A percentile compares a stretch with the other conserved stretches of the same genome.
These are phyloP conservation scores for Caligus rogercresseyi DNA, from an alignment of 1,140 invertebrate genomes.

Conservation along the genomic window DNA sequence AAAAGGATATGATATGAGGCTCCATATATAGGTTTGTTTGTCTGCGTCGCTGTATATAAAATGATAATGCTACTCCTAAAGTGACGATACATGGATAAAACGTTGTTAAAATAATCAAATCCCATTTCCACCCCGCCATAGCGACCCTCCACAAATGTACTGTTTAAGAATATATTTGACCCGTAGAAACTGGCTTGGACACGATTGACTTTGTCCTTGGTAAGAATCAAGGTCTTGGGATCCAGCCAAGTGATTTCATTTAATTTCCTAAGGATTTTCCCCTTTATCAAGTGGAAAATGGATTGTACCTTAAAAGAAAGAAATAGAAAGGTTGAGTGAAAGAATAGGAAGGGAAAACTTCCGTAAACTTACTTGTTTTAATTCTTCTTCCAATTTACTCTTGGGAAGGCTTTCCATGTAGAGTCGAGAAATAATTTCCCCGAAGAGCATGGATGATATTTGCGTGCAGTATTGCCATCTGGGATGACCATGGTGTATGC, in stretches of 20 bases:
- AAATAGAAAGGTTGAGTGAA: not conserved
- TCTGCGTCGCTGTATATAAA: not conserved
- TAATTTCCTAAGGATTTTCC: not conserved
- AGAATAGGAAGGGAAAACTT: not conserved
- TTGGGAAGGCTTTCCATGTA: not conserved
- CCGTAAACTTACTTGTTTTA: not conserved
- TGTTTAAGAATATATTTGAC: slow-evolving; percentile 1
- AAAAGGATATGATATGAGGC: slow-evolving; percentile 13
- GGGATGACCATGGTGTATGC: slow-evolving; percentile 11
- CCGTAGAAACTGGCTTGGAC: slow-evolving; percentile 3
- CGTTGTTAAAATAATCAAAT: slow-evolving; percentile 2
- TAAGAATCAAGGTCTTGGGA: not conserved
- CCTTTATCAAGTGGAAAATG: not conserved
- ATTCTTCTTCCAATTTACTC: not conserved
- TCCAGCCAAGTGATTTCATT: not conserved
- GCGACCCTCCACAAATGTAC: not conserved
- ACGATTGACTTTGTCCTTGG: not conserved
- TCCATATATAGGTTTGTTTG: slow-evolving; percentile 13
- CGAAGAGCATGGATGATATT: slow-evolving; percentile 9
- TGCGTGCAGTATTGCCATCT: slow-evolving; percentile 16
- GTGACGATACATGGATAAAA: slow-evolving; percentile 4
- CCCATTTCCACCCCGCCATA: not conserved
- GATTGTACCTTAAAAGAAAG: not conserved
- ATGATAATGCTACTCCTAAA: slow-evolving; percentile 13
- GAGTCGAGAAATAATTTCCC: slow-evolving; percentile 9